Evolutionary conservation across 2,888 invertebrate genomes (phyloP).

Genomic region (Helleia helle): DNA sequence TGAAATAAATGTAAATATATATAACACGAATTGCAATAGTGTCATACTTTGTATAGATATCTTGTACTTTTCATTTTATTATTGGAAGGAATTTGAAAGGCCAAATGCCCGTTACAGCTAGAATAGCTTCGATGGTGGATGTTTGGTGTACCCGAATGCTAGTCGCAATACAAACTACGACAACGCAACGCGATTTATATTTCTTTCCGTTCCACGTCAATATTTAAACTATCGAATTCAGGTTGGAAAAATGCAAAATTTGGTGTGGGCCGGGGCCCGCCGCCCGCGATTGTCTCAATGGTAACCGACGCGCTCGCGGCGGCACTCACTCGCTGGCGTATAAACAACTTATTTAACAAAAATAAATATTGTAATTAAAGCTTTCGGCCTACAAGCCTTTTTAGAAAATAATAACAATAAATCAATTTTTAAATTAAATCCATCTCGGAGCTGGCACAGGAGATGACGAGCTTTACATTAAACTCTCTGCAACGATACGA

Average conservation of each 20-base stretch:
- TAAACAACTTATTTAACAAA: conserved; percentile 12
- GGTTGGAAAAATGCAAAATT: too few species aligned
- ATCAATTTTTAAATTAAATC: conserved; percentile 3
- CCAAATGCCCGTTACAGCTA: background rate
- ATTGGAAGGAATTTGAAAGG: conserved; percentile 10
- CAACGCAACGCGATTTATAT: too few species aligned
- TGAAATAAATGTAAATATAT: background rate
- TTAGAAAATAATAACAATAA: conserved; percentile 8
- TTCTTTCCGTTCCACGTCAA: too few species aligned
- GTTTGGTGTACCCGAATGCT: too few species aligned
- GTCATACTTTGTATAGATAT: conserved; percentile 4
- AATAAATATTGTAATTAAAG: conserved; percentile 13
- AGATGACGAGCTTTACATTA: too few species aligned
- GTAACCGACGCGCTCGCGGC: conserved; percentile 3
- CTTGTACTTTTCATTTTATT: conserved; percentile 11
- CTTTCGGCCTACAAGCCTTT: conserved; percentile 6
- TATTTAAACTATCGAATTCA: too few species aligned
- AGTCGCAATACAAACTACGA: too few species aligned
- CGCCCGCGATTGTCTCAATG: background rate
- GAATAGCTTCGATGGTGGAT: too few species aligned
- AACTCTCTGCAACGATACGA: too few species aligned
- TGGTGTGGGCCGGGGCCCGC: background rate
- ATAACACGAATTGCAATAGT: background rate
- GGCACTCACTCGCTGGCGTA: background rate
- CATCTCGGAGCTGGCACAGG: conserved; percentile 13